These are phyloP conservation scores for Idaea dimidiata DNA, from an alignment of 2,888 invertebrate species.

Conservation along the genomic window DNA sequence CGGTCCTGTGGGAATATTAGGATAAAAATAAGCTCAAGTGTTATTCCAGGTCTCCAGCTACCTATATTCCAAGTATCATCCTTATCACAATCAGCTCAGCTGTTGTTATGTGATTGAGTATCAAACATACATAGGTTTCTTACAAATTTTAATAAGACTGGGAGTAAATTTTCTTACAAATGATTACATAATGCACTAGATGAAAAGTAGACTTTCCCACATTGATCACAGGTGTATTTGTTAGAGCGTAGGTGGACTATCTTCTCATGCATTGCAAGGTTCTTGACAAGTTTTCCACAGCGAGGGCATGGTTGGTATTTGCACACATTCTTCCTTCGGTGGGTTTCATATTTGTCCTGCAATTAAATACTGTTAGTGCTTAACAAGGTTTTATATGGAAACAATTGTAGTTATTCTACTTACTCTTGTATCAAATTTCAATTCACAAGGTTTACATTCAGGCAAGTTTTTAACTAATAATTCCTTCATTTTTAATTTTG, in stretches of 20 bases:
- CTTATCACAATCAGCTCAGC: too few relatives aligned
- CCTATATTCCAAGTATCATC: too few relatives aligned
- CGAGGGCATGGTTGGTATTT: conserved; percentile 28
- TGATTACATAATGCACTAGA: conserved; percentile 29
- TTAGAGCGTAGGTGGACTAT: conserved; percentile 27
- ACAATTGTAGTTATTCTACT: not conserved
- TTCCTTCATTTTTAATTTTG: conserved; percentile 8
- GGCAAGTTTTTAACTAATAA: conserved; percentile 6
- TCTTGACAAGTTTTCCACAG: conserved; percentile 33
- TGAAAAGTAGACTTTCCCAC: conserved; percentile 34
- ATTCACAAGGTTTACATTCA: conserved; percentile 31
- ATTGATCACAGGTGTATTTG: conserved; percentile 33
- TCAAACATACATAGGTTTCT: too few relatives aligned
- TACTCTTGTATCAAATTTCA: conserved; percentile 33
- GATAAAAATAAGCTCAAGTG: too few relatives aligned
- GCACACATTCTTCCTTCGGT: conserved; percentile 24
- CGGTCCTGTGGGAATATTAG: too few relatives aligned
- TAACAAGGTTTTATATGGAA: not conserved
- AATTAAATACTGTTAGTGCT: not conserved
- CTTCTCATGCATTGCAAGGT: conserved; percentile 27
- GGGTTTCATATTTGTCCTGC: conserved; percentile 25
- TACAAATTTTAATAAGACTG: too few relatives aligned
- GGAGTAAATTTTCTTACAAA: conserved; percentile 22
- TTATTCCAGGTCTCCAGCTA: too few relatives aligned
- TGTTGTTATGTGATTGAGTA: too few relatives aligned